A percentile compares a stretch with the other conserved stretches of the same genome.
Evolutionary conservation across 1,140 invertebrate genomes (phyloP).

Genomic region (Dufourea novaeangliae): DNA sequence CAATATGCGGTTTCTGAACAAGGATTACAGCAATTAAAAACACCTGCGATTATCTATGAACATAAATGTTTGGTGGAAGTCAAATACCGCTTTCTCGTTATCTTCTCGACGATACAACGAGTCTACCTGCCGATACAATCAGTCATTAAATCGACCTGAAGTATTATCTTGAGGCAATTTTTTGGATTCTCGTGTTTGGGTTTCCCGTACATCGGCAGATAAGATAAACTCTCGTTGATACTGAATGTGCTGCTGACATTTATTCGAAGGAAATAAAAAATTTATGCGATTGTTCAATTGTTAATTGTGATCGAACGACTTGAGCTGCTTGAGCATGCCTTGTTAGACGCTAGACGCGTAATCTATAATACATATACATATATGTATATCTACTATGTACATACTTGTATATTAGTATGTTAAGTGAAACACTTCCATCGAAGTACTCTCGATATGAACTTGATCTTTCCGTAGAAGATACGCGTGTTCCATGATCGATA

Average conservation of each 20-base stretch:
- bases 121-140: slow-evolving; percentile 9
- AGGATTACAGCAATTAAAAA: slow-evolving; percentile 1
- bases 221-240: slow-evolving; percentile 43
- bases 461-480: no score
- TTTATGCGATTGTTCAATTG: neutral
- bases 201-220: slow-evolving; percentile 40
- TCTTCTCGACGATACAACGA: slow-evolving; percentile 18
- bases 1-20: neutral
- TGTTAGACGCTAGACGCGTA: no score
- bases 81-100: slow-evolving; percentile 1
- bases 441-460: no score
- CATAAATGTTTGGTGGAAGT: neutral
- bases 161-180: slow-evolving; percentile 34
- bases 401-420: no score
- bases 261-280: slow-evolving; percentile 8
- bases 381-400: no score
- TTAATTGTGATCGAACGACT: neutral
- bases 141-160: neutral
- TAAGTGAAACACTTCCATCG: no score
- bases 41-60: neutral
- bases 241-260: neutral
- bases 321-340: no score
- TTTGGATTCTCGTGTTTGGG: slow-evolving; percentile 14
- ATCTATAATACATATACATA: no score
- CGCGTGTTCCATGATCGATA: neutral